A percentile compares a stretch with the other conserved stretches of the same genome.
phyloP scores from a whole-genome alignment of 2,113 vertebrate genomes.

The Istiophorus platypterus region DNA sequence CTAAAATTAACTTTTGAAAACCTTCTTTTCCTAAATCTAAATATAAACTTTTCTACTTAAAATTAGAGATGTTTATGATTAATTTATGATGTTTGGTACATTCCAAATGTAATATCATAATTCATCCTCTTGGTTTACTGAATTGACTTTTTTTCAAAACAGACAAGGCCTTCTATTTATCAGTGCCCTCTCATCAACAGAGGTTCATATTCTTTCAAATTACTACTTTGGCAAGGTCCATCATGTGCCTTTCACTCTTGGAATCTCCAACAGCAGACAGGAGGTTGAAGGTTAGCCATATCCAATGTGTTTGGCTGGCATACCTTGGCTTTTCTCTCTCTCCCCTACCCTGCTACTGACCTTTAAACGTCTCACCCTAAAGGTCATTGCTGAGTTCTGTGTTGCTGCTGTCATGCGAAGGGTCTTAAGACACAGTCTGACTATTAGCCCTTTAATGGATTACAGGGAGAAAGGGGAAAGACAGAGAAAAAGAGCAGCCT shows the following conservation, averaged over 20 bases:
- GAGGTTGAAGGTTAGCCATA: conserved; percentile 58
- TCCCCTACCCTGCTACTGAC: conserved; percentile 61
- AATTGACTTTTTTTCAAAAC: neutral
- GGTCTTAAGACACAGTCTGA: conserved; percentile 44
- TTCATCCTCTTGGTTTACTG: neutral
- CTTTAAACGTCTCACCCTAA: conserved; percentile 75
- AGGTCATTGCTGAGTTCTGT: conserved; percentile 64
- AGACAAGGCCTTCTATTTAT: neutral
- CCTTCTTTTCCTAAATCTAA: neutral
- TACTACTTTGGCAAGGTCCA: conserved; percentile 2
- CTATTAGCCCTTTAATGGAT: conserved; percentile 54
- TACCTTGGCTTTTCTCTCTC: conserved; percentile 40
- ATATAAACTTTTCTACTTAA: neutral
- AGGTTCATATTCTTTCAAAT: conserved; percentile 20
- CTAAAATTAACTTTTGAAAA: neutral
- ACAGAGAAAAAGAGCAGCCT: conserved; percentile 9
- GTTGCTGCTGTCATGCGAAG: conserved; percentile 51
- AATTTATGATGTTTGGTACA: neutral
- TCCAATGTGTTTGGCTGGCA: conserved; percentile 61
- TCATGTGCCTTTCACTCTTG: conserved; percentile 52
- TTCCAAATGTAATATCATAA: neutral
- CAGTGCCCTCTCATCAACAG: neutral
- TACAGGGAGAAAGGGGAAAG: conserved; percentile 6
- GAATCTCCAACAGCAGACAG: conserved; percentile 20
- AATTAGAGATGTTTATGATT: neutral